Conservation (phyloP, 2,797 vertebrate species). For the Amphiprion clarkii region DNA sequence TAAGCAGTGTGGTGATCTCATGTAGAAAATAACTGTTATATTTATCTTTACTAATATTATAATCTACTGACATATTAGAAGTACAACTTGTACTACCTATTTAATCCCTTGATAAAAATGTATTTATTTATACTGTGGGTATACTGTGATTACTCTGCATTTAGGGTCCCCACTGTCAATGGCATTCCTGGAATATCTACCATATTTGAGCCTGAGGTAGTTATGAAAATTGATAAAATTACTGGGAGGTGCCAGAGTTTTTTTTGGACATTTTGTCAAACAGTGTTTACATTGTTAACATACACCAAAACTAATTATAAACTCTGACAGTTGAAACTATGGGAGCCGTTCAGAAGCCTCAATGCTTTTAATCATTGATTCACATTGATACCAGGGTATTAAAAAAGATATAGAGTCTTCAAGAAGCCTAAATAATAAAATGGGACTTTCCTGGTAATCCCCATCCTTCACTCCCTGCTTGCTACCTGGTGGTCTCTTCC, state of each 20-base stretch:
- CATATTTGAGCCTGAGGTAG: neutral
- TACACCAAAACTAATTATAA: neutral
- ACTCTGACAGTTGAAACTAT: neutral
- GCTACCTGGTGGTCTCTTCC: conserved; percentile 73
- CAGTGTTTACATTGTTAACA: neutral
- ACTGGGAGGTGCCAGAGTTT: neutral
- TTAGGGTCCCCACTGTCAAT: neutral
- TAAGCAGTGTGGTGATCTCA: neutral
- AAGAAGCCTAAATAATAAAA: conserved; percentile 24
- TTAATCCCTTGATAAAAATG: neutral
- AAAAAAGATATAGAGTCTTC: neutral
- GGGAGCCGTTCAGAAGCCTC: neutral
- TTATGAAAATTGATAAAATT: neutral
- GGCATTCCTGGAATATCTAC: neutral
- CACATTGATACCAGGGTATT: neutral
- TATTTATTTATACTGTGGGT: neutral
- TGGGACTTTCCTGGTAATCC: conserved; percentile 49
- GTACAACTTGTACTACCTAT: too few species aligned
- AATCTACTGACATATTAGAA: too few species aligned
- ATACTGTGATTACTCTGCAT: neutral
- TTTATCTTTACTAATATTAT: neutral
- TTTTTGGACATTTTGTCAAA: too few species aligned
- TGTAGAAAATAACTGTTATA: neutral
- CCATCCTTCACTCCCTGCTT: conserved; percentile 42
- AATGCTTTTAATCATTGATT: neutral